These are phyloP conservation scores for Camponotus pennsylvanicus DNA, from an alignment of 1,140 invertebrate species.

Conservation along the genomic window DNA sequence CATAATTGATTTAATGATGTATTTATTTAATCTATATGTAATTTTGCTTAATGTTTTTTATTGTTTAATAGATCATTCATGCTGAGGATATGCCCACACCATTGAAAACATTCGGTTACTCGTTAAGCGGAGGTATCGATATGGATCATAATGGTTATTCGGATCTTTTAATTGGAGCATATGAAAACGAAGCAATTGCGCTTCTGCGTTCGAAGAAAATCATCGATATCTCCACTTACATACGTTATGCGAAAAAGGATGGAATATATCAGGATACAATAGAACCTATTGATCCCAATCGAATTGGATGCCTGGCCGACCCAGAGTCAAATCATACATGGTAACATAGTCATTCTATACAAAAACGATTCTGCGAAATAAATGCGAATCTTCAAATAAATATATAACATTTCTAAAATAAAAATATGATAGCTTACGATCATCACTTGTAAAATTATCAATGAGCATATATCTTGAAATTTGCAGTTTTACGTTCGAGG, in stretches of 20 bases:
- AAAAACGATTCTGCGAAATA: not conserved
- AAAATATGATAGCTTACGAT: no score
- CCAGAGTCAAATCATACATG: slow-evolving; percentile 91
- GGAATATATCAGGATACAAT: slow-evolving; percentile 86
- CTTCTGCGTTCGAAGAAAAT: slow-evolving; percentile 94
- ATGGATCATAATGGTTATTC: slow-evolving; percentile 97
- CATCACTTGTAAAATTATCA: no score
- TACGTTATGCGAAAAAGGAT: slow-evolving; percentile 81
- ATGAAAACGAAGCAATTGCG: slow-evolving; percentile 92
- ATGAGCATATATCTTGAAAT: slow-evolving; percentile 24
- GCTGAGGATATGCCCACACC: slow-evolving; percentile 86
- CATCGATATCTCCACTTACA: slow-evolving; percentile 91
- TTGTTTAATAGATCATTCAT: slow-evolving; percentile 86
- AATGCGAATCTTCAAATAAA: not conserved
- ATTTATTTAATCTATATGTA: not conserved
- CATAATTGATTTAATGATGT: not conserved
- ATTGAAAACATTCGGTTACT: slow-evolving; percentile 94
- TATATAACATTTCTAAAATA: no score
- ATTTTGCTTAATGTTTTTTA: not conserved
- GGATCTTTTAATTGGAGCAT: slow-evolving; percentile 96
- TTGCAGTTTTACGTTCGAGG: slow-evolving; percentile 93
- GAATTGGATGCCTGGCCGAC: slow-evolving; percentile 90
- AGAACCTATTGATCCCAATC: slow-evolving; percentile 93
- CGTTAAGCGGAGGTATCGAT: slow-evolving; percentile 95
- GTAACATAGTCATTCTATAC: slow-evolving; percentile 80